Base-by-base conservation (phyloP, 53 echinoderm and acorn worm genomes). In the Echinometra lucunter region DNA sequence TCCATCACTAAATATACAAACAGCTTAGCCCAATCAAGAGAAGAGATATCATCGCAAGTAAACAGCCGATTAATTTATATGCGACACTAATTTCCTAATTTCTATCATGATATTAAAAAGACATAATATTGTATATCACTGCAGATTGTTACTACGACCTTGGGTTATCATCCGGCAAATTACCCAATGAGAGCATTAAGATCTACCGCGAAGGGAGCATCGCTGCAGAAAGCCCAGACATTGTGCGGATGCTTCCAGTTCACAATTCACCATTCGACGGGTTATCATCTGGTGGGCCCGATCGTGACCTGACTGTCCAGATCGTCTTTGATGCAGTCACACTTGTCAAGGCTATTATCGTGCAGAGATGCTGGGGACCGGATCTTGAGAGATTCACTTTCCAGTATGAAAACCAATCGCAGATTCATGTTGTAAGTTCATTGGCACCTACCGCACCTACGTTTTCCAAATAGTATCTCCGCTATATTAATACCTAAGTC, bases 131-230 rank as follows among this genome's bases (percentile, higher is more conserved):
- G 13, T 88, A 30, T 88, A 13, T 17, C 16, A 9, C 42, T 44
- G 35, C 45, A 91, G 91, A 91, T 66, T 91, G 91, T 45, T 44
- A 27, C 28, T 91, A 70, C 37, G 91, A 91, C 44, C 70, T 91
- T 2, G 91, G 91, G 11, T 70, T 91, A 0, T 91, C 91, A 42
- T 91, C 91, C 1, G 91, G 91, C 27, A 45, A 91, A 38, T 38
- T 91, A 10, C 91, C 91, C 28, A 70, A 91, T 45, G 28, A 37
- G 6, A 70, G 21, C 70, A 91, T 91, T 44, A 44, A 23, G n/a
- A 44, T 91, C 27, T 30, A 60, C 47, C 66, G 91, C 44, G 45
- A 70, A 42, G 91, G 91, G 17, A 28, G 12, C 44, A 42, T 44
- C 28, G 15, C 45, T 18, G 5, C 42, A 37, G 67, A 66, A 28